A percentile compares a stretch with the other conserved stretches of the same genome.
phyloP scores from a whole-genome alignment of 2,888 invertebrate species.

The Parnassius smintheus region DNA sequence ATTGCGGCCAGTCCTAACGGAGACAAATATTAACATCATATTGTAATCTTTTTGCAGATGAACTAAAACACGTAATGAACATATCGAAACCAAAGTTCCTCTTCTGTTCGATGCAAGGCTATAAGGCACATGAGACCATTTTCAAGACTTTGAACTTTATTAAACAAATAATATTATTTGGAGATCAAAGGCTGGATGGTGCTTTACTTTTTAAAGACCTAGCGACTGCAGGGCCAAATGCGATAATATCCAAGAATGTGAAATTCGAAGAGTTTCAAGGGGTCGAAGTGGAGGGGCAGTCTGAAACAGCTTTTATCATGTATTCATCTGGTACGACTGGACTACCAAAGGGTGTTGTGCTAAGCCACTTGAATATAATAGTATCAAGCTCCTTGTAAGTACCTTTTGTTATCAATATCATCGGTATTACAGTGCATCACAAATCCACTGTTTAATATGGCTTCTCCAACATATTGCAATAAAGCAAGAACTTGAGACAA shows the following conservation, averaged over 20 bases:
- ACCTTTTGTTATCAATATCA: too few species aligned
- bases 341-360: constrained; percentile 43
- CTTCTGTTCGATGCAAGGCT: constrained; percentile 31
- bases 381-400: constrained; percentile 18
- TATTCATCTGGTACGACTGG: constrained; percentile 47
- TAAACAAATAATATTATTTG: constrained; percentile 34
- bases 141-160: constrained; percentile 28
- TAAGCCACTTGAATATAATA: constrained; percentile 37
- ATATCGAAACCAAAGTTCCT: constrained; percentile 34
- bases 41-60: constrained; percentile 30
- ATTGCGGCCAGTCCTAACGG: too few species aligned
- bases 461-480: too few species aligned
- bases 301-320: constrained; percentile 35
- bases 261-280: constrained; percentile 32
- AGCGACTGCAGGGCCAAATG: constrained; percentile 3
- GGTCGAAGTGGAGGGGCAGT: constrained; percentile 33
- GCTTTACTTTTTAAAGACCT: constrained; percentile 29
- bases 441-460: too few species aligned
- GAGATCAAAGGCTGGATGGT: constrained; percentile 24
- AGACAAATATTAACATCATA: too few species aligned
- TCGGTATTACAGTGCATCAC: too few species aligned
- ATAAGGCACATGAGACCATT: constrained; percentile 22
- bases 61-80: constrained; percentile 32
- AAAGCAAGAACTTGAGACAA: too few species aligned
- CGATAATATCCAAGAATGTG: constrained; percentile 19